Conservation (phyloP, 2,888 invertebrate species). For the Malthinus seriepunctatus region DNA sequence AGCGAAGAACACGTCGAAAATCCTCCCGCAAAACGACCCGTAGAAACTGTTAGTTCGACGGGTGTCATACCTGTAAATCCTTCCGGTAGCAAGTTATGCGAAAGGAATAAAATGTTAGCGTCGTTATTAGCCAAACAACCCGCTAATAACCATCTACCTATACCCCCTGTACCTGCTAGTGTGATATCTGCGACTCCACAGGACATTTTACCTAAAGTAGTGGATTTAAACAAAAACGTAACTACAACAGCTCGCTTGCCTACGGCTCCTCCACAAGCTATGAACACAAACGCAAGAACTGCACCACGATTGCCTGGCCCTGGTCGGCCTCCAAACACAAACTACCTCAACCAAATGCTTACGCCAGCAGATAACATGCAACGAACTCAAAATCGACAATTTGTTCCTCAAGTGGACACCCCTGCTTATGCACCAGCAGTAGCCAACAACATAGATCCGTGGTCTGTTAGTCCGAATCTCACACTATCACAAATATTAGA, state of each 20-base stretch:
- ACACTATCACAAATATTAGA: slow-evolving; percentile 83
- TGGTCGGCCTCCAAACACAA: slow-evolving; percentile 44
- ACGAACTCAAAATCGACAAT: slow-evolving; percentile 40
- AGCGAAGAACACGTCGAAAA: slow-evolving; percentile 64
- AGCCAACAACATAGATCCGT: slow-evolving; percentile 47
- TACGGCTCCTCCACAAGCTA: slow-evolving; percentile 28
- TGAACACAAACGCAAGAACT: slow-evolving; percentile 24
- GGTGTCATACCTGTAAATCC: slow-evolving; percentile 34
- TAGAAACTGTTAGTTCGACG: slow-evolving; percentile 55
- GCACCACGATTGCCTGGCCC: slow-evolving; percentile 43
- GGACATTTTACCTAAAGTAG: slow-evolving; percentile 63
- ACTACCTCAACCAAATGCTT: slow-evolving; percentile 51
- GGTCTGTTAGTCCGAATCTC: slow-evolving; percentile 58
- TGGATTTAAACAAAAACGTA: slow-evolving; percentile 41
- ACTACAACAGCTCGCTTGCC: slow-evolving; percentile 38
- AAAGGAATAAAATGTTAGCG: slow-evolving; percentile 85
- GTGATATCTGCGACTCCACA: slow-evolving; percentile 73
- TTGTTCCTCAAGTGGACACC: slow-evolving; percentile 10
- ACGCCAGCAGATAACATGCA: slow-evolving; percentile 48
- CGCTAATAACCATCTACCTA: slow-evolving; percentile 61
- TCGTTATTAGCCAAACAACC: slow-evolving; percentile 78
- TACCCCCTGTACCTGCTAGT: slow-evolving; percentile 67
- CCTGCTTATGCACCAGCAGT: slow-evolving; percentile 39
- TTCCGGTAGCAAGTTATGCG: slow-evolving; percentile 70
- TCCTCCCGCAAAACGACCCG: slow-evolving; percentile 53